Base-by-base conservation (phyloP, 2,888 invertebrate genomes). In the Orthosia gracilis region DNA sequence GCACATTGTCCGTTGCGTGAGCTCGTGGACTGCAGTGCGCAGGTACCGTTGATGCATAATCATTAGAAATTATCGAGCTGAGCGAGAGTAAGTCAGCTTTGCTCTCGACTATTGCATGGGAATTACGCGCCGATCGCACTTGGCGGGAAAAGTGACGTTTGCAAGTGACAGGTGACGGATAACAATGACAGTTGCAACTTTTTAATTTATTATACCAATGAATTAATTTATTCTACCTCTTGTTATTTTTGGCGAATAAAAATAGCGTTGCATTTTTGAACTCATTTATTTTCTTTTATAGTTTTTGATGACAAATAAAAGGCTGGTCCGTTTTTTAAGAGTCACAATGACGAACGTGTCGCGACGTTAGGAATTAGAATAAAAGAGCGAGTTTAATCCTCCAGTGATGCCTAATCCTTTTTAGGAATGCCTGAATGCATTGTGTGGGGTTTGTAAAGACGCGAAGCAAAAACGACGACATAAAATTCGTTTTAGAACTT, bases 1-100 rank as follows among this genome's bases (percentile, higher is more conserved):
- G 94, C 93, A 94, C 93, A 95, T 96, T 96, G 96, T 96, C 95
- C 96, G 96, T 95, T 96, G 96, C 91, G 91, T 91, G 93, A 96
- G 96, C 96, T 95, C 96, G 96, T 95, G 96, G 93, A 94, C 90
- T 94, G 96, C 96, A 94, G 89, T 86, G 90, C 87, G 94, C 94
- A 94, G 94, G 94, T 93, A 93, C 92, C 90, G 94, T 93, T 94
- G 92, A 90, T 95, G 96, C 96, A 96, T 96, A 95, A 93, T 94
- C 91, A 95, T 94, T 94, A 94, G 94, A 93, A 93, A 92, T 94
- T 92, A 95, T 92, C 93, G 94, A 91, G 92, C 91, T 91, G 91
- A 91, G 92, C 94, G 92, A 92, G 92, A 91, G 91, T 90, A 91
- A 91, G 73, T 86, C 83, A 74, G 89, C 80, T 85, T 87, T 84